A percentile compares a stretch with the other conserved stretches of the same genome.
These are phyloP conservation scores for Spinibarbus caldwelli DNA, from an alignment of 2,797 vertebrate species.

Conservation along the genomic window DNA sequence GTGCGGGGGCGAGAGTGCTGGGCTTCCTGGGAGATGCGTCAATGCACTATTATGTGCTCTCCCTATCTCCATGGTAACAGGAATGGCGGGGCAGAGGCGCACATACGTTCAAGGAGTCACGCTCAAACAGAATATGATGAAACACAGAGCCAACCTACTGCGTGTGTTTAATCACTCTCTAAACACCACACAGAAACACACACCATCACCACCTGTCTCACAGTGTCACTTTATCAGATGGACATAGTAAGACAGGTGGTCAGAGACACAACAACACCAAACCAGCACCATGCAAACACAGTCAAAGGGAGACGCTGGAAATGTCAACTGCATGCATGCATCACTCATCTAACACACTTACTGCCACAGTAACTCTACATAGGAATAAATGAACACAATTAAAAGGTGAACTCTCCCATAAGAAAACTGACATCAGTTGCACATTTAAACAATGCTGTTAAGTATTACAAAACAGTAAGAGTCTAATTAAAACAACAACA, in stretches of 20 bases:
- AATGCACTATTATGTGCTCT: constrained; percentile 68
- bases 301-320: not conserved
- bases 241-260: constrained; percentile 32
- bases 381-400: constrained; percentile 7
- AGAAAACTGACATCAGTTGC: constrained; percentile 1
- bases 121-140: constrained; percentile 63
- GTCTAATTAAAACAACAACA: not conserved
- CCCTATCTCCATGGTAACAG: constrained; percentile 83
- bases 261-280: constrained; percentile 51
- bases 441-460: not conserved
- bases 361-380: constrained; percentile 38
- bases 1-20: constrained; percentile 53
- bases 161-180: constrained; percentile 63
- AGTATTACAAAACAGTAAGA: not conserved
- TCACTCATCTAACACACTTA: constrained; percentile 41
- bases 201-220: not conserved
- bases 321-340: constrained; percentile 15
- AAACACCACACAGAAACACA: constrained; percentile 61
- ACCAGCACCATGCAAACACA: constrained; percentile 35
- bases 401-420: not conserved
- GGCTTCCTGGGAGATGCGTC: constrained; percentile 67
- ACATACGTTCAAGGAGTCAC: constrained; percentile 32
- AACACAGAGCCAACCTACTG: constrained; percentile 61
- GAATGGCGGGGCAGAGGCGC: constrained; percentile 68
- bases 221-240: not conserved